Percentiles rank a stretch among this genome's conserved stretches.
Conservation (phyloP, 1,140 invertebrate species). For the Saccostrea cuccullata region DNA sequence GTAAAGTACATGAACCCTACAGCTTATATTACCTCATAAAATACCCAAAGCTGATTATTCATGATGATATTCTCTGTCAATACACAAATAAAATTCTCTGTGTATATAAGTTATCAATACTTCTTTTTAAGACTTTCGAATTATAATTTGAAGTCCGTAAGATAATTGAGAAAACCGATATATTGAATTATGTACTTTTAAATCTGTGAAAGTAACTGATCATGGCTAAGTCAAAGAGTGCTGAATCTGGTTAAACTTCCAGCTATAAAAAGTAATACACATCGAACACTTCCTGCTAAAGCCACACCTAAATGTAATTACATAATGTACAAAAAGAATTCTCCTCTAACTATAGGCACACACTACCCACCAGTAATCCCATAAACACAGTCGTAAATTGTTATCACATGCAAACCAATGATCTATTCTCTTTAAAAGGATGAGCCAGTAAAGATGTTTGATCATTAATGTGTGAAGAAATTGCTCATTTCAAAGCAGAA, state of each 20-base stretch:
- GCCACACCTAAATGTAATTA: background rate
- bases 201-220: too few species aligned
- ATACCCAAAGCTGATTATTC: background rate
- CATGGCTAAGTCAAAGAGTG: too few species aligned
- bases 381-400: background rate
- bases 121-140: background rate
- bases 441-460: background rate
- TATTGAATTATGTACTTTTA: too few species aligned
- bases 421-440: constrained; percentile 1
- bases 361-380: background rate
- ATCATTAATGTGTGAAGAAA: constrained; percentile 12
- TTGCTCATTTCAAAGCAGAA: constrained; percentile 17
- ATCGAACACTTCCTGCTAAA: background rate
- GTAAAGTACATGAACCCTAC: background rate
- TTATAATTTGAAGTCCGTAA: too few species aligned
- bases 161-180: too few species aligned
- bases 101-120: background rate
- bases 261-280: too few species aligned
- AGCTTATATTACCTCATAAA: background rate
- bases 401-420: constrained; percentile 9
- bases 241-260: too few species aligned
- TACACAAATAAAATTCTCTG: background rate
- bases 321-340: background rate
- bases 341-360: background rate
- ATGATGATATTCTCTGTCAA: background rate